phyloP scores from a whole-genome alignment of 2,113 vertebrate species.

The Daubentonia madagascariensis region DNA sequence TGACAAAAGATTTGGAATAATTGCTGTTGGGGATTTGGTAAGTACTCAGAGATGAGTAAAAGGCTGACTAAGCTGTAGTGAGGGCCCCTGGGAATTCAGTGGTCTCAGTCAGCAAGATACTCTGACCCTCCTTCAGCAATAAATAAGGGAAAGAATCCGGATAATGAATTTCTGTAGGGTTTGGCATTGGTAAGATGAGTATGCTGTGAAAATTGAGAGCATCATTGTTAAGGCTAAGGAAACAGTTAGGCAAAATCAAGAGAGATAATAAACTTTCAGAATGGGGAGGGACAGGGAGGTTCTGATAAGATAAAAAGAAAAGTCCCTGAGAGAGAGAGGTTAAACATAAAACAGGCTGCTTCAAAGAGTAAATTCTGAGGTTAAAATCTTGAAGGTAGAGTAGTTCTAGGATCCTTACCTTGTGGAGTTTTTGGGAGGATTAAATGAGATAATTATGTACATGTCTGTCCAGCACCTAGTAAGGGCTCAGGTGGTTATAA shows the following conservation, averaged over 20 bases:
- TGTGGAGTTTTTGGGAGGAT: neutral
- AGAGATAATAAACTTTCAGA: neutral
- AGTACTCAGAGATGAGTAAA: neutral
- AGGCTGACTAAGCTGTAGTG: neutral
- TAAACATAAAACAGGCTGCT: neutral
- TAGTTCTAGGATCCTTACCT: neutral
- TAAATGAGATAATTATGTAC: neutral
- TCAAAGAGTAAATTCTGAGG: neutral
- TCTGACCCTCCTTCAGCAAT: neutral
- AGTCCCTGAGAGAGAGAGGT: neutral
- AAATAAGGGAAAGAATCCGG: neutral
- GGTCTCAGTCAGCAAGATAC: neutral
- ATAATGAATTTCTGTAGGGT: neutral
- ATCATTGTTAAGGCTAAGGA: neutral
- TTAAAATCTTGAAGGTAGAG: neutral
- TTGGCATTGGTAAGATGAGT: neutral
- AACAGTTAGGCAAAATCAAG: neutral
- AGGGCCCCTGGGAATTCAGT: neutral
- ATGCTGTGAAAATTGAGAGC: neutral
- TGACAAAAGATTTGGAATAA: constrained; percentile 2
- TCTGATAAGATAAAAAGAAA: constrained; percentile 5
- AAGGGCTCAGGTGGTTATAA: neutral
- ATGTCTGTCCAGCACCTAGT: neutral
- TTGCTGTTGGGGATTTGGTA: neutral
- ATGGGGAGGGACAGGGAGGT: neutral